Evolutionary conservation across 2,113 vertebrate species (phyloP).

Genomic region (Thermophis baileyi): DNA sequence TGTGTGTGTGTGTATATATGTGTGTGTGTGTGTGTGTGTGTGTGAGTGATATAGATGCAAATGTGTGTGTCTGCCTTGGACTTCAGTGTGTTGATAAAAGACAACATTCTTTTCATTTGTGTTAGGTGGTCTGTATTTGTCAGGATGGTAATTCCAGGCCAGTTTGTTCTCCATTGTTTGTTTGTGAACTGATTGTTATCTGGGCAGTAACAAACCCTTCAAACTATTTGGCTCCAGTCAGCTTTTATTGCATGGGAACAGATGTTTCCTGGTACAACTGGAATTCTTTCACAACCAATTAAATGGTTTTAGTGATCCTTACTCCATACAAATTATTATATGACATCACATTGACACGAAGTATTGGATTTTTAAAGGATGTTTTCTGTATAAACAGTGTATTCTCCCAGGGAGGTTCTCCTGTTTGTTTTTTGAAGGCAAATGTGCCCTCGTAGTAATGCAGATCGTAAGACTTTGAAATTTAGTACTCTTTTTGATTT

Average conservation of each 20-base stretch:
- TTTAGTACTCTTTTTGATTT: background rate
- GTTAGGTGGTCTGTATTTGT: background rate
- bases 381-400: background rate
- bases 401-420: background rate
- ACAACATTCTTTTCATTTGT: background rate
- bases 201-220: slow-evolving; percentile 3
- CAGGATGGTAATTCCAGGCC: background rate
- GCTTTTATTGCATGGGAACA: slow-evolving; percentile 12
- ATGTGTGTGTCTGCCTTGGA: background rate
- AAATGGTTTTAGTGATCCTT: background rate
- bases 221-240: slow-evolving; percentile 20
- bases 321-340: background rate
- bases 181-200: slow-evolving; percentile 1
- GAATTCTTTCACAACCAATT: background rate
- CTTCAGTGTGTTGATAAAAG: background rate
- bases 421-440: background rate
- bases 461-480: background rate
- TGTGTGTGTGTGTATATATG: background rate
- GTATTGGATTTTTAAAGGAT: background rate
- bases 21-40: background rate
- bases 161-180: background rate
- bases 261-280: slow-evolving; percentile 15
- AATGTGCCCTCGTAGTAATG: background rate
- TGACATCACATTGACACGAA: background rate
- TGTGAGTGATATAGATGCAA: background rate